phyloP scores from a whole-genome alignment of 2,113 vertebrate genomes.

The Oryzias woworae region DNA sequence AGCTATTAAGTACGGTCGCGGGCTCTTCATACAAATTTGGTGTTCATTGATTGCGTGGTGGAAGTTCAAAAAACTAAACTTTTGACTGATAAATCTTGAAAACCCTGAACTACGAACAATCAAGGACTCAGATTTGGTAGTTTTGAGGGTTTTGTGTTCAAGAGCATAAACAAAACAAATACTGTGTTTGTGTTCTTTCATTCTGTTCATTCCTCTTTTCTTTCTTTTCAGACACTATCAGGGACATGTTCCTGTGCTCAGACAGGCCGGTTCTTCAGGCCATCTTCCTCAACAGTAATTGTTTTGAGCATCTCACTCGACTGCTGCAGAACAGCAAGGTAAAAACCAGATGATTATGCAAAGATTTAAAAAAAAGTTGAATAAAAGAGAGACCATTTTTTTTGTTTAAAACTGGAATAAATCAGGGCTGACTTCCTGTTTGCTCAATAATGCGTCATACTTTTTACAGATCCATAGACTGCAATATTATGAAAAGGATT shows the following conservation, averaged over 20 bases:
- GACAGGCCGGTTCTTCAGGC: slow-evolving; percentile 96
- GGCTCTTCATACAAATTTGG: too few species aligned
- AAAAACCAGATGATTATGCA: slow-evolving; percentile 25
- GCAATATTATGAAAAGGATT: too few species aligned
- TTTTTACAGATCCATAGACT: too few species aligned
- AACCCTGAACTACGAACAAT: too few species aligned
- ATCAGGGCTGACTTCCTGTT: background rate
- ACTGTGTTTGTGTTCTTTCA: background rate
- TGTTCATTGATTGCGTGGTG: too few species aligned
- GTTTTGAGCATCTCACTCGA: slow-evolving; percentile 95
- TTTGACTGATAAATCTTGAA: too few species aligned
- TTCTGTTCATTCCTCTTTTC: background rate
- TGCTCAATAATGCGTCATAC: background rate
- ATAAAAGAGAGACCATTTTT: background rate
- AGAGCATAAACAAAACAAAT: too few species aligned
- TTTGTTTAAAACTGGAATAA: background rate
- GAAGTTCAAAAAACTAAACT: too few species aligned
- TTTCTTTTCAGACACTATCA: slow-evolving; percentile 87
- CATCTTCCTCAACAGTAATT: slow-evolving; percentile 98
- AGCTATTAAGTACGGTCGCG: too few species aligned
- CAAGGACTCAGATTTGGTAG: too few species aligned
- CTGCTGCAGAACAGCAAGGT: slow-evolving; percentile 99
- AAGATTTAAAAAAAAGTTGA: background rate
- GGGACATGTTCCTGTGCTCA: slow-evolving; percentile 95
- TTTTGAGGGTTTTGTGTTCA: too few species aligned